phyloP scores from a whole-genome alignment of 2,113 vertebrate genomes.

The Origma solitaria region DNA sequence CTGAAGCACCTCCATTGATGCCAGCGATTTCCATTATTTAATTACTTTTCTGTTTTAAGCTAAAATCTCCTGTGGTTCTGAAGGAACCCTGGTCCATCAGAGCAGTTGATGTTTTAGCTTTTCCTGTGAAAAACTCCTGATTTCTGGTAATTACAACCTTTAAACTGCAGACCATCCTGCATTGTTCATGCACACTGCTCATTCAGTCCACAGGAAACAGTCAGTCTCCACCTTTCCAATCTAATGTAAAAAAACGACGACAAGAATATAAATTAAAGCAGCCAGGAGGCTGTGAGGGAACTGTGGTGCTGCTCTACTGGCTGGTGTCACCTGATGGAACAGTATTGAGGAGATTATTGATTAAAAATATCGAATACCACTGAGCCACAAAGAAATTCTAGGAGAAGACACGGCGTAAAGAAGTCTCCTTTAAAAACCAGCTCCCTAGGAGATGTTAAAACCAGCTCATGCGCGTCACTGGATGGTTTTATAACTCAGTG shows the following conservation, averaged over 20 bases:
- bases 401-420: neutral
- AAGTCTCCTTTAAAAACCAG: neutral
- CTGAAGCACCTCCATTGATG: neutral
- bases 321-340: neutral
- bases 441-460: conserved; percentile 5
- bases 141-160: neutral
- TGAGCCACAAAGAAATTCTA: neutral
- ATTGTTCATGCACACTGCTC: neutral
- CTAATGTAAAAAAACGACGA: neutral
- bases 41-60: neutral
- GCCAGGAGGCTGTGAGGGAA: neutral
- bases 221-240: neutral
- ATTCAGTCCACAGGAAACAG: neutral
- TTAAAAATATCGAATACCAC: neutral
- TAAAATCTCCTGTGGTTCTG: neutral
- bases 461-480: neutral
- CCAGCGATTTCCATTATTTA: neutral
- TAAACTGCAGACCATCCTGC: neutral
- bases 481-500: neutral
- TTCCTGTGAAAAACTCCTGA: neutral
- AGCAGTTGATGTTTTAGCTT: neutral
- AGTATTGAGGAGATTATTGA: neutral
- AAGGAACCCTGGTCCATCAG: neutral
- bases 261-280: neutral
- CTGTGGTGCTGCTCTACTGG: neutral